Conservation (phyloP, 2,888 invertebrate species). For the Podotricha telesiphe region DNA sequence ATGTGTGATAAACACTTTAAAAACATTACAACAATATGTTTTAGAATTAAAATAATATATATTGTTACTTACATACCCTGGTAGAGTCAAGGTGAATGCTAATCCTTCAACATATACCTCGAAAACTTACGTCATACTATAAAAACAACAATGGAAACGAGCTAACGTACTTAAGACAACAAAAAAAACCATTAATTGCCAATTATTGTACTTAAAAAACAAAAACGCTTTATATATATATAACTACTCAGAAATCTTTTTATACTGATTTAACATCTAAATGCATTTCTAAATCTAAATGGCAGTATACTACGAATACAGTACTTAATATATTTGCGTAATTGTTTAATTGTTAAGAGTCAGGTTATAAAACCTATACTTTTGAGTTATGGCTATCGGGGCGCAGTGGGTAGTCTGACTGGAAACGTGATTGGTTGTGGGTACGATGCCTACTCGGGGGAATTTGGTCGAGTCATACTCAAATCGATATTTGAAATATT, state of each 20-base stretch:
- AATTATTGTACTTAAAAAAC: conserved; percentile 19
- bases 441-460: no score
- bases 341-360: no score
- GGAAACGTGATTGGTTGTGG: no score
- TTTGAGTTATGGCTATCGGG: no score
- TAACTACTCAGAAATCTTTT: conserved; percentile 33
- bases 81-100: conserved; percentile 13
- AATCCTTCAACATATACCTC: conserved; percentile 7
- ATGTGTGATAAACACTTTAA: no score
- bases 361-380: no score
- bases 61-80: not conserved
- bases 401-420: no score
- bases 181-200: conserved; percentile 19
- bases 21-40: not conserved
- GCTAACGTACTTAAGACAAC: conserved; percentile 20
- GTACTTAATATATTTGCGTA: no score
- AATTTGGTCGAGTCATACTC: no score
- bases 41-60: not conserved
- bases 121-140: conserved; percentile 16
- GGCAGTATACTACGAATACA: not conserved
- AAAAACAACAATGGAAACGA: conserved; percentile 26
- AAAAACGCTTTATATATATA: conserved; percentile 31
- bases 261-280: conserved; percentile 22
- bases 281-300: conserved; percentile 15
- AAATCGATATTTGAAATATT: no score